Evolutionary conservation across 2,888 invertebrate species (phyloP).

Genomic region (Allygus modestus): DNA sequence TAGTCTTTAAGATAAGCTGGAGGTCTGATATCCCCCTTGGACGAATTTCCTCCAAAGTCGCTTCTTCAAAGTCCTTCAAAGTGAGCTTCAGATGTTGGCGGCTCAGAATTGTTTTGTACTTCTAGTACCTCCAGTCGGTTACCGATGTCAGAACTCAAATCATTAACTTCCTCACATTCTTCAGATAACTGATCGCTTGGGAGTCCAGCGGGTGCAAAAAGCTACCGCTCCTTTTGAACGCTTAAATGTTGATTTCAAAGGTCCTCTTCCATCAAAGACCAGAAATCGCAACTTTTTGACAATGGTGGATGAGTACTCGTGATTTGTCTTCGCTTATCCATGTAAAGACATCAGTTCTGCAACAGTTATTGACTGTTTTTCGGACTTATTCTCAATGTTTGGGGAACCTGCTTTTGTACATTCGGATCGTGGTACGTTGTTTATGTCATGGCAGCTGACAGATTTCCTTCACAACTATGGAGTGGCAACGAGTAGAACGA

Average conservation of each 20-base stretch:
- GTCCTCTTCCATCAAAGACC: conserved; percentile 54
- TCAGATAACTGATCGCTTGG: too few species aligned
- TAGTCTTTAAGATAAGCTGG: too few species aligned
- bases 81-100: too few species aligned
- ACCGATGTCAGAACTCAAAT: too few species aligned
- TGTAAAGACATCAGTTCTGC: conserved; percentile 58
- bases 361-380: conserved; percentile 52
- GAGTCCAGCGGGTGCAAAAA: too few species aligned
- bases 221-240: conserved; percentile 39
- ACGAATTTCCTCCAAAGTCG: too few species aligned
- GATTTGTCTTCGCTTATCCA: conserved; percentile 65
- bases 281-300: conserved; percentile 45
- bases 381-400: conserved; percentile 29
- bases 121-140: too few species aligned
- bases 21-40: too few species aligned
- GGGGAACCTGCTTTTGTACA: conserved; percentile 7
- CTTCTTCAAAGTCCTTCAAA: too few species aligned
- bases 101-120: too few species aligned
- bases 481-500: conserved; percentile 22
- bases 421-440: conserved; percentile 35
- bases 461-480: neutral
- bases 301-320: conserved; percentile 62
- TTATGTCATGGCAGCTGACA: conserved; percentile 41
- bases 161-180: too few species aligned
- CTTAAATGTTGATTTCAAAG: conserved; percentile 65